phyloP scores from a whole-genome alignment of 1,140 invertebrate species.

The Oedothorax gibbosus region DNA sequence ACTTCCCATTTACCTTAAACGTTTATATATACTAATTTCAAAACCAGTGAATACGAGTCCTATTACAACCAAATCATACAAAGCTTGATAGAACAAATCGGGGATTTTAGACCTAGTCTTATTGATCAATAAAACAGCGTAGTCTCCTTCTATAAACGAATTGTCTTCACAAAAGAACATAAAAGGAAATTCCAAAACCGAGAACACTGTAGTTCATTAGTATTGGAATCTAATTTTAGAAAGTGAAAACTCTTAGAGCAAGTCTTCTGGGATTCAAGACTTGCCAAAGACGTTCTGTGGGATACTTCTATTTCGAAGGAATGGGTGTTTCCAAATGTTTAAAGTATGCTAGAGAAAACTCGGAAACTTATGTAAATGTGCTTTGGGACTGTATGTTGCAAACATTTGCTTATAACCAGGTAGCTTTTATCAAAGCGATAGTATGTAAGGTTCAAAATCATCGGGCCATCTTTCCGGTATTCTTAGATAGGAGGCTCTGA shows the following conservation, averaged over 20 bases:
- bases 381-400: too few species aligned
- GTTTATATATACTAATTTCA: too few species aligned
- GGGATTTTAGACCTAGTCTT: conserved; percentile 10
- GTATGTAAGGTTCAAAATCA: too few species aligned
- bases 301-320: conserved; percentile 1
- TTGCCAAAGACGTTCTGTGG: conserved; percentile 12
- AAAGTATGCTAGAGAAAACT: background rate
- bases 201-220: conserved; percentile 32
- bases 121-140: conserved; percentile 8
- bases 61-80: too few species aligned
- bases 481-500: too few species aligned
- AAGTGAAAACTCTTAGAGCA: conserved; percentile 19
- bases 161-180: conserved; percentile 25
- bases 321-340: background rate
- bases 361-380: background rate
- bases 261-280: conserved; percentile 24
- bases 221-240: conserved; percentile 48
- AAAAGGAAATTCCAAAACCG: background rate
- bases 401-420: too few species aligned
- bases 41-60: too few species aligned
- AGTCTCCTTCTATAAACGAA: conserved; percentile 4
- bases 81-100: background rate
- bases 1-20: too few species aligned
- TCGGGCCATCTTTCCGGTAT: too few species aligned
- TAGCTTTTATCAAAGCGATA: too few species aligned